A percentile compares a stretch with the other conserved stretches of the same genome.
phyloP scores from a whole-genome alignment of 2,888 invertebrate genomes.

The Chymomyza caudatula region DNA sequence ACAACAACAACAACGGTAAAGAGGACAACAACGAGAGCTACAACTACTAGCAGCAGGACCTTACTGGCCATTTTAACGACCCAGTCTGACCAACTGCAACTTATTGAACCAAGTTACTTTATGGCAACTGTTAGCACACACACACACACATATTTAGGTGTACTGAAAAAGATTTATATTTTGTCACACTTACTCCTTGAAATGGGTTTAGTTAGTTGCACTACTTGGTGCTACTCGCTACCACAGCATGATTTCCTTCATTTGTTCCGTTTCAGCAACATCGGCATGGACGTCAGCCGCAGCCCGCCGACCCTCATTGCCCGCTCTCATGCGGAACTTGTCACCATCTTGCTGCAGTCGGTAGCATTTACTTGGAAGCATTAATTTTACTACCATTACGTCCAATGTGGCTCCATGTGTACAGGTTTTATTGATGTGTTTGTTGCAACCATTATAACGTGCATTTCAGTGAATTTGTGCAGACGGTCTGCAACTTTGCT shows the following conservation, averaged over 20 bases:
- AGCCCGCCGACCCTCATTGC: not conserved
- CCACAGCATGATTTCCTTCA: conserved; percentile 30
- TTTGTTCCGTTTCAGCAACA: conserved; percentile 30
- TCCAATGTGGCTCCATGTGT: conserved; percentile 3
- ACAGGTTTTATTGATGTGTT: conserved; percentile 33
- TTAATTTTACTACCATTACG: conserved; percentile 47
- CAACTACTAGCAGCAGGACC: not conserved
- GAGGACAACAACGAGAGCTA: not conserved
- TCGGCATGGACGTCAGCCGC: conserved; percentile 23
- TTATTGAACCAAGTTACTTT: conserved; percentile 47
- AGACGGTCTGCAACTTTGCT: not conserved
- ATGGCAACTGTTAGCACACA: conserved; percentile 21
- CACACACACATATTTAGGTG: conserved; percentile 6
- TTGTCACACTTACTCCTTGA: conserved; percentile 38
- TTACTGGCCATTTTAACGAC: conserved; percentile 49
- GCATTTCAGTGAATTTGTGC: conserved; percentile 17
- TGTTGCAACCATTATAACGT: conserved; percentile 31
- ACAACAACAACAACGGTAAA: not conserved
- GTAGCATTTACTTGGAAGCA: conserved; percentile 49
- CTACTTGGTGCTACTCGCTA: conserved; percentile 28
- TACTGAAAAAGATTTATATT: conserved; percentile 36
- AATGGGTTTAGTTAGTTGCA: conserved; percentile 36
- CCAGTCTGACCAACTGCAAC: conserved; percentile 58
- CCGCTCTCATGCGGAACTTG: not conserved
- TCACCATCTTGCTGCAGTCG: conserved; percentile 44